Percentiles rank a stretch among this genome's conserved stretches.
Evolutionary conservation across 2,113 vertebrate species (phyloP).

Genomic region (Channa maculata): DNA sequence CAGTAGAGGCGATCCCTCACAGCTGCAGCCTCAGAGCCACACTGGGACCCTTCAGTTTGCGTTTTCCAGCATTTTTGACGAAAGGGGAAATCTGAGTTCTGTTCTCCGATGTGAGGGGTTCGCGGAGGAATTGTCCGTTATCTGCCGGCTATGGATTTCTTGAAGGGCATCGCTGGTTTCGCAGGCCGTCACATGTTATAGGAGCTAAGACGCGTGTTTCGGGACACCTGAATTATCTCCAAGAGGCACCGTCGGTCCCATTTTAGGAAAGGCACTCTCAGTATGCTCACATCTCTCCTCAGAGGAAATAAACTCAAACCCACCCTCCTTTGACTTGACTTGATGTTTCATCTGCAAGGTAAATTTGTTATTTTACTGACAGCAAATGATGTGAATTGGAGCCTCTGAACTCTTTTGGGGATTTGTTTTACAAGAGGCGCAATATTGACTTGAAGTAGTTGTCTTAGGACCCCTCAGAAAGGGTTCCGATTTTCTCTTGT

Average conservation of each 20-base stretch:
- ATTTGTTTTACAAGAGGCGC: slow-evolving; percentile 44
- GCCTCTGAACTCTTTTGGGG: slow-evolving; percentile 53
- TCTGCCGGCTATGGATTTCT: slow-evolving; percentile 70
- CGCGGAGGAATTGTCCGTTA: slow-evolving; percentile 52
- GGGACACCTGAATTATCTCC: slow-evolving; percentile 74
- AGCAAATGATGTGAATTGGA: slow-evolving; percentile 10
- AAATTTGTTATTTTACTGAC: slow-evolving; percentile 54
- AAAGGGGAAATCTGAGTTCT: slow-evolving; percentile 6
- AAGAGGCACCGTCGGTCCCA: slow-evolving; percentile 44
- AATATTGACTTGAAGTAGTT: slow-evolving; percentile 62
- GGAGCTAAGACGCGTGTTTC: slow-evolving; percentile 57
- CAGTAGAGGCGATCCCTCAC: slow-evolving; percentile 73
- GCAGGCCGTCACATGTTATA: slow-evolving; percentile 73
- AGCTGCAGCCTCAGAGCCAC: slow-evolving; percentile 69
- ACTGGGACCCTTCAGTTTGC: slow-evolving; percentile 60
- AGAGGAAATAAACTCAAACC: slow-evolving; percentile 45
- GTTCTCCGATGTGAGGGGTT: slow-evolving; percentile 19
- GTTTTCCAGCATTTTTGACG: slow-evolving; percentile 15
- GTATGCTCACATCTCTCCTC: slow-evolving; percentile 56
- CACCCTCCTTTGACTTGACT: slow-evolving; percentile 62
- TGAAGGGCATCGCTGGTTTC: slow-evolving; percentile 77
- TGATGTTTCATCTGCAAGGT: slow-evolving; percentile 79
- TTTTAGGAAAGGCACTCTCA: slow-evolving; percentile 42
- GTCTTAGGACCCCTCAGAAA: slow-evolving; percentile 56
- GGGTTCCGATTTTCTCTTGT: slow-evolving; percentile 35